Evolutionary conservation across 2,797 vertebrate species (phyloP), one percentile per base, ranked within the genome.

Genomic region (Gobio occitaniae): DNA sequence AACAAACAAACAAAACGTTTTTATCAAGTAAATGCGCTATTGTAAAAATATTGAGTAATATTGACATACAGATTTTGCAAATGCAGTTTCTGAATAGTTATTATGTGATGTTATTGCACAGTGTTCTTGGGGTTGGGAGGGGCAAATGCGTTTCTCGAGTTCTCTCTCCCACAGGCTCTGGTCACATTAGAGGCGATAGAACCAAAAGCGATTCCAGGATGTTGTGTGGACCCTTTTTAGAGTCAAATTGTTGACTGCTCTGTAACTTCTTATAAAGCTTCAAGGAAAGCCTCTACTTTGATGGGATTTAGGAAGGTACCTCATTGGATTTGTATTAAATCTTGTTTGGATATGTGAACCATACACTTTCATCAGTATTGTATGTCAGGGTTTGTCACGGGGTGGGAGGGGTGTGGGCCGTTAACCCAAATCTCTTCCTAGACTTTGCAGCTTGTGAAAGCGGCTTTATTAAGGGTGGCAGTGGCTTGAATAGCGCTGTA

Each of bases 371-470:
- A 13, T 66, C 16, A 29, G 52, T 78, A 12, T 50, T 80, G 16
- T 66, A 52, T 86, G 69, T 82, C n/a, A 82, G 89, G 86, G 41
- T 25, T 21, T 88, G 52, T 81, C 21, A 70, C 79, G 85, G 89
- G 44, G 91, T 87, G 89, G 47, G 92, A 93, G 90, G 8, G 92
- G 88, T 89, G 90, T 90, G 84, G 87, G 91, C 56, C 81, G 89
- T 95, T 96, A 96, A 96, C 92, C 89, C 88, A 80, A 90, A 93
- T 96, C 88, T 96, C 88, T 95, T 93, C 93, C 94, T 93, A 96
- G 95, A 94, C 90, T 95, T 94, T 89, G 92, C 95, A 96, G 95
- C 94, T 94, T 93, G 90, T 91, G 74, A 93, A 75, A 87, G 87
- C 89, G 76, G 72, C 85, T 82, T 89, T 89, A 82, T 84, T 74